These are phyloP conservation scores for Dexiosoma caninum DNA, from an alignment of 2,888 invertebrate genomes.

Conservation along the genomic window DNA sequence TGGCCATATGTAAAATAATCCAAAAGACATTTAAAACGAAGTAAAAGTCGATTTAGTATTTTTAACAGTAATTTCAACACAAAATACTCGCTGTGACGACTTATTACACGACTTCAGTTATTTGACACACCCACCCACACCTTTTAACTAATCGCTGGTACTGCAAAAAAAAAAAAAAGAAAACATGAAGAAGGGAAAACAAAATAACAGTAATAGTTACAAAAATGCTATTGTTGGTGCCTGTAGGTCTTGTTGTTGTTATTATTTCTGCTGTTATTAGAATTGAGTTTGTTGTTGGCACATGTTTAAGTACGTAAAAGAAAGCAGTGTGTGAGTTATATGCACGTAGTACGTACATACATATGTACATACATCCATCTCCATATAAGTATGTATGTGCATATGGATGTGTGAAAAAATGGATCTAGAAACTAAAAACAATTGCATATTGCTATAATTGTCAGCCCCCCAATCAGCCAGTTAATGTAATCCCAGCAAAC, in stretches of 20 bases:
- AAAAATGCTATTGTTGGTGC: constrained; percentile 43
- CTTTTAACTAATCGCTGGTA: constrained; percentile 32
- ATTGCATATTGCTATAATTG: constrained; percentile 21
- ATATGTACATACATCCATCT: no score
- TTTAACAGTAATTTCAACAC: constrained; percentile 23
- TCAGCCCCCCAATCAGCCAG: constrained; percentile 3
- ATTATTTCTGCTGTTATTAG: not conserved
- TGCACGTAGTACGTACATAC: not conserved
- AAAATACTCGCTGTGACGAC: not conserved
- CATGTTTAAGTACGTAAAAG: not conserved
- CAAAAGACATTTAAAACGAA: constrained; percentile 30
- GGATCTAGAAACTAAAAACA: constrained; percentile 8
- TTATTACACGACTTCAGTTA: constrained; percentile 33
- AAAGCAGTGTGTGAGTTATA: not conserved
- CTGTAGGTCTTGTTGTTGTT: no score
- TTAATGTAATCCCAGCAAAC: not conserved
- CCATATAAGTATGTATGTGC: no score
- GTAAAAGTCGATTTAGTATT: constrained; percentile 20
- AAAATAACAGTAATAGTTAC: constrained; percentile 39
- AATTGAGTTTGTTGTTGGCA: constrained; percentile 8
- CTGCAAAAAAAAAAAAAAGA: constrained; percentile 4
- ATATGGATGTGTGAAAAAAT: not conserved
- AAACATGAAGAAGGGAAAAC: not conserved
- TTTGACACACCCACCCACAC: constrained; percentile 62
- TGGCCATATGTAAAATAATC: constrained; percentile 17